Conservation (phyloP, 1,140 invertebrate species). For the Drosophila pectinifera region DNA sequence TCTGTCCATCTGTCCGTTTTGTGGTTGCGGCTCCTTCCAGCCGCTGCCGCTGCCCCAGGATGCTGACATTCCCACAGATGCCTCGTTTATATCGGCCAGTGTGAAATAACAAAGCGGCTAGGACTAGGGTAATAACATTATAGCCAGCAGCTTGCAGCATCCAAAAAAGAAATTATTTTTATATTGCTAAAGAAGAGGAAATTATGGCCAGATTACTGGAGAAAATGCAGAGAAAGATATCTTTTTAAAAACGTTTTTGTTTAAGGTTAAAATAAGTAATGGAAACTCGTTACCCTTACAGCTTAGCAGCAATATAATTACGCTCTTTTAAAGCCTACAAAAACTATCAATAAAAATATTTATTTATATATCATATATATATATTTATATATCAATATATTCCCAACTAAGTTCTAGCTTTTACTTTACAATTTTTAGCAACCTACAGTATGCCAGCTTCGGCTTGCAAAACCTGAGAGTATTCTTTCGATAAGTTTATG, state of each 20-base stretch:
- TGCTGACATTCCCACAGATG: slow-evolving; percentile 36
- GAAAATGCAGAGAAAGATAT: too few relatives aligned
- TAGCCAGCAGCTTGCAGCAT: slow-evolving; percentile 6
- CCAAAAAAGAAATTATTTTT: not conserved
- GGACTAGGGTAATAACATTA: slow-evolving; percentile 31
- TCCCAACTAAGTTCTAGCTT: too few relatives aligned
- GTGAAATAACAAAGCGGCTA: slow-evolving; percentile 38
- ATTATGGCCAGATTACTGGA: not conserved
- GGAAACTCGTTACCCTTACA: too few relatives aligned
- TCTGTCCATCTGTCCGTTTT: slow-evolving; percentile 1
- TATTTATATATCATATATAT: too few relatives aligned
- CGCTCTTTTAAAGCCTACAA: too few relatives aligned
- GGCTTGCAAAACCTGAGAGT: slow-evolving; percentile 5
- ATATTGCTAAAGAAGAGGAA: not conserved
- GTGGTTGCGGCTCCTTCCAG: slow-evolving; percentile 35
- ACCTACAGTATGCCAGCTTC: slow-evolving; percentile 1
- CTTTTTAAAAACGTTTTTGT: too few relatives aligned
- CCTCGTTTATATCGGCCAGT: slow-evolving; percentile 11
- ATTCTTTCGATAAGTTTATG: slow-evolving; percentile 44
- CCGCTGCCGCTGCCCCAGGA: slow-evolving; percentile 7
- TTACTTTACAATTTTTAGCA: not conserved
- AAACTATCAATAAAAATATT: too few relatives aligned
- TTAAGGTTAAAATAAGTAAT: too few relatives aligned
- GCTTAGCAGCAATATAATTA: too few relatives aligned
- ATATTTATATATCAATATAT: too few relatives aligned